Evolutionary conservation across 1,140 invertebrate species (phyloP), one percentile per base, ranked within the genome.

Genomic region (Drosophila triauraria): DNA sequence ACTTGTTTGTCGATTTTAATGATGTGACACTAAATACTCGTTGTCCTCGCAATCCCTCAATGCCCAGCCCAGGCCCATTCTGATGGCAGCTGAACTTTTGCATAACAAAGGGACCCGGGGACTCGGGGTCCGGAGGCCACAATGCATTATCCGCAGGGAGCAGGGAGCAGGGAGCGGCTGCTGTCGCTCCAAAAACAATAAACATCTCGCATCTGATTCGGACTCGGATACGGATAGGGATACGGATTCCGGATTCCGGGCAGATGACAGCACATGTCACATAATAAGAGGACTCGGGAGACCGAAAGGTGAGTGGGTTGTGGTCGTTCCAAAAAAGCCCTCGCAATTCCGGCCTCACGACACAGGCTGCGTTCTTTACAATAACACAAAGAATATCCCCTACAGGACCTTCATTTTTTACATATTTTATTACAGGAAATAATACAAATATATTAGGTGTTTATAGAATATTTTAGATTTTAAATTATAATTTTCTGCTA

Each of bases 1-100:
- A 79, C 58, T 80, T 80, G 78, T 80, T 80, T 80, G 78, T 79
- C 78, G 78, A 80, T 80, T 80, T 80, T 79, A 80, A 80, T 80
- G 78, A 80, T 80, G 76, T 80, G 77, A 75, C 76, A 80, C 77
- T 78, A 78, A 78, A 78, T 70, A 78, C 75, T 70, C 38, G 32
- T n/a, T 6, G 27, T 30, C 20, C 20, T 20, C 25, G 42, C 54
- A 15, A 53, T 30, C 56, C 38, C 15, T 27, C 10, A 30, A 48
- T n/a, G n/a, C 12, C 53, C 32, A 17, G 30, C 20, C n/a, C 27
- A 23, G 32, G 9, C 9, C 32, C 32, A 25, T 57, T 35, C 20
- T 35, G 13, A 20, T 32, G 23, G 32, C 35, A 38, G 40, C 46
- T 3, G 10, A 40, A 15, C 46, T 68, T 69, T 51, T 32, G 62